Conservation (phyloP, 2,888 invertebrate species). For the Leucophora obtusa region DNA sequence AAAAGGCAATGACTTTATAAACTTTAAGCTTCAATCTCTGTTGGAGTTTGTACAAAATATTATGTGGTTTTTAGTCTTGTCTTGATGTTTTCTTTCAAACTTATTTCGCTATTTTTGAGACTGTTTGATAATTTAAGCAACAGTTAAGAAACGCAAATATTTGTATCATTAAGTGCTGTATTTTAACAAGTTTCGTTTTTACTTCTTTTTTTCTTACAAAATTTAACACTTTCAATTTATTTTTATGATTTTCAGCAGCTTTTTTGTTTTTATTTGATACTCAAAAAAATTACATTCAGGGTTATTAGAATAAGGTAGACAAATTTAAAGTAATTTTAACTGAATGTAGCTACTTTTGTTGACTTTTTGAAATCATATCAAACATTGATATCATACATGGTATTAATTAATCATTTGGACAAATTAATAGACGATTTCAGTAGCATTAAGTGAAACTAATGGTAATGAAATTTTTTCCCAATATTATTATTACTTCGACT, state of each 20-base stretch:
- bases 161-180: slow-evolving; percentile 19
- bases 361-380: no score
- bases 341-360: no score
- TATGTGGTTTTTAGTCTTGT: slow-evolving; percentile 5
- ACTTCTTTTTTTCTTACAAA: not conserved
- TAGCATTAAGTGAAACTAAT: no score
- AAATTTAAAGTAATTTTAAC: not conserved
- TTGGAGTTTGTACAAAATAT: not conserved
- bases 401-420: no score
- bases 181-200: slow-evolving; percentile 1
- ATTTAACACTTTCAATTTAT: slow-evolving; percentile 35
- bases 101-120: not conserved
- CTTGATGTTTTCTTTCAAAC: slow-evolving; percentile 2
- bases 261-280: not conserved
- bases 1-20: not conserved
- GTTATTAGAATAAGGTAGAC: not conserved
- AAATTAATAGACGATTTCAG: no score
- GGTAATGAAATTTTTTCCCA: no score
- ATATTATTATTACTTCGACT: no score
- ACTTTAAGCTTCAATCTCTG: not conserved
- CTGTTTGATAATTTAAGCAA: slow-evolving; percentile 7
- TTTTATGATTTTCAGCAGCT: not conserved
- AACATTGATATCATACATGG: no score
- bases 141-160: slow-evolving; percentile 27
- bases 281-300: not conserved